Evolutionary conservation across 2,113 vertebrate species (phyloP).

Genomic region (Sialia sialis): DNA sequence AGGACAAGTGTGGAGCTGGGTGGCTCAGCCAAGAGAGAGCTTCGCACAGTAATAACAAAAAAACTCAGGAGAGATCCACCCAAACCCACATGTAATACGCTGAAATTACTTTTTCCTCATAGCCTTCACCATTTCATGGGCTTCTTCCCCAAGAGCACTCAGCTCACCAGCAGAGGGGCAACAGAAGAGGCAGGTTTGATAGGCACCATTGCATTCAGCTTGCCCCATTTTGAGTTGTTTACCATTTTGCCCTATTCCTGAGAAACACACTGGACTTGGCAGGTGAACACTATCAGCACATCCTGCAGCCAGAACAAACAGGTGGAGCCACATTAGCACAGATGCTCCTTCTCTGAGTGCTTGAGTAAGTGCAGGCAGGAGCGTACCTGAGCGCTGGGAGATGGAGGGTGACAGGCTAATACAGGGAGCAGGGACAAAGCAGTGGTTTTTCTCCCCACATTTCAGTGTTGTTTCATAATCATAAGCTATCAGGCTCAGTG

Average conservation of each 20-base stretch:
- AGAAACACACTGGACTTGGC: neutral
- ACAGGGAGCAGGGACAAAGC: neutral
- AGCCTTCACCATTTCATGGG: neutral
- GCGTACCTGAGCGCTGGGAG: rapidly evolving
- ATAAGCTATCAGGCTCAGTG: neutral
- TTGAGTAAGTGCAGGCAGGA: neutral
- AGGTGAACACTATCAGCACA: neutral
- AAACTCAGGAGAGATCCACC: neutral
- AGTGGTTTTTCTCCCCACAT: neutral
- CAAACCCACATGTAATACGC: neutral
- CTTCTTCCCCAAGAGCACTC: neutral
- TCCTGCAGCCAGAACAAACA: neutral
- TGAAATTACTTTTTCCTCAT: neutral
- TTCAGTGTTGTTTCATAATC: neutral
- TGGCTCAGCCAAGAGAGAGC: neutral
- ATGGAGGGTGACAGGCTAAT: neutral
- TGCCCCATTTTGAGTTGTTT: neutral
- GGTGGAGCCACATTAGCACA: neutral
- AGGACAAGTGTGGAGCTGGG: neutral
- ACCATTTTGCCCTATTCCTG: neutral
- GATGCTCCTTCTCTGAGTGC: neutral
- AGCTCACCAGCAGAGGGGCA: neutral
- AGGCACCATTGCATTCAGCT: neutral
- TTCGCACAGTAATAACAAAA: neutral
- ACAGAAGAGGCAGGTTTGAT: neutral